Evolutionary conservation across 2,113 vertebrate genomes (phyloP).

Genomic region (Riparia riparia): DNA sequence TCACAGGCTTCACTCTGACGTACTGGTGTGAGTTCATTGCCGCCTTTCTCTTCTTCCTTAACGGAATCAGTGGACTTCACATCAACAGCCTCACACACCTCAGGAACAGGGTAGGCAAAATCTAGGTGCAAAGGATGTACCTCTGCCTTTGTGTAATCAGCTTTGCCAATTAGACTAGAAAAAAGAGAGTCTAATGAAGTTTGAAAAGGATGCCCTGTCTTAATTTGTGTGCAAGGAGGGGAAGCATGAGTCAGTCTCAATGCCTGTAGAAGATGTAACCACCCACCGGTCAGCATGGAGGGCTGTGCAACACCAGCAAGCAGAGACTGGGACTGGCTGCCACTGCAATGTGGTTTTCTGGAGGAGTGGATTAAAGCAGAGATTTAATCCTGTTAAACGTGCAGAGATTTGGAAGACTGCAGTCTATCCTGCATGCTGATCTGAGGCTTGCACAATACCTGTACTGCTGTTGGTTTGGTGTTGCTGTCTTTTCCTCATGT

Average conservation of each 20-base stretch:
- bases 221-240: neutral
- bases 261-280: neutral
- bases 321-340: neutral
- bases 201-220: slow-evolving; percentile 7
- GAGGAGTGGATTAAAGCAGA: neutral
- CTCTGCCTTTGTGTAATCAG: neutral
- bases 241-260: neutral
- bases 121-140: slow-evolving; percentile 1
- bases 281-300: neutral
- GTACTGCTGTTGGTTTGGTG: neutral
- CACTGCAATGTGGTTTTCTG: neutral
- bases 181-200: slow-evolving; percentile 14
- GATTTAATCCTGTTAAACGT: fast-evolving
- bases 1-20: slow-evolving; percentile 77
- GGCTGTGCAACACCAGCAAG: neutral
- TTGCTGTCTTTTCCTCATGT: neutral
- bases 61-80: slow-evolving; percentile 81
- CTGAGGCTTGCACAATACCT: neutral
- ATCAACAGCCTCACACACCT: slow-evolving; percentile 77
- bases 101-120: slow-evolving; percentile 40
- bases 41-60: slow-evolving; percentile 85
- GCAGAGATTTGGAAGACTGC: neutral
- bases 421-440: fast-evolving
- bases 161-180: slow-evolving; percentile 50
- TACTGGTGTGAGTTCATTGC: slow-evolving; percentile 84